Percentiles rank a stretch among this genome's conserved stretches.
These are phyloP conservation scores for Iphiclides podalirius DNA, from an alignment of 2,888 invertebrate genomes.

Conservation along the genomic window DNA sequence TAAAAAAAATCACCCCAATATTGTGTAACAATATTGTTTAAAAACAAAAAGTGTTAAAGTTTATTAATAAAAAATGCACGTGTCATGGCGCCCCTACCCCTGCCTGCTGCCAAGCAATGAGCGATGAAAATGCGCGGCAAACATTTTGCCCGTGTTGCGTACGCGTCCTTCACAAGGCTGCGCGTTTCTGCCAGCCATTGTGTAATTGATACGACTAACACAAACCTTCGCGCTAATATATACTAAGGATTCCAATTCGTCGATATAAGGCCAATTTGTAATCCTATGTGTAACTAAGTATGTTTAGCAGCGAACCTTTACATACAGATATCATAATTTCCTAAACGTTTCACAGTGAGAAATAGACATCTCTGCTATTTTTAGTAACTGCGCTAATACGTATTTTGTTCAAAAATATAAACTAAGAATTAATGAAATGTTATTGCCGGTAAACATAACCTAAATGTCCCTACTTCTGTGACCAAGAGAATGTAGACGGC, in stretches of 20 bases:
- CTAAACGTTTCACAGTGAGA: no score
- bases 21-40: no score
- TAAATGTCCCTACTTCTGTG: constrained; percentile 1
- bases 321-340: no score
- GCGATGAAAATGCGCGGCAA: constrained; percentile 46
- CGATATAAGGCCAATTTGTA: constrained; percentile 10
- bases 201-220: constrained; percentile 18
- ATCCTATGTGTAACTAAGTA: background rate
- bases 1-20: no score
- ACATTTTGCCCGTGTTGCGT: constrained; percentile 52
- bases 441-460: no score
- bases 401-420: no score
- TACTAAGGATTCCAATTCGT: background rate
- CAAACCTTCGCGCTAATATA: constrained; percentile 14
- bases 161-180: constrained; percentile 71
- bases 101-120: constrained; percentile 20
- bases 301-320: no score
- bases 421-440: no score
- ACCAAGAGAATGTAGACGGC: background rate
- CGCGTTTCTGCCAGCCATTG: constrained; percentile 50
- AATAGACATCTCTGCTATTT: no score
- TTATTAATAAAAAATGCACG: no score
- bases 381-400: no score
- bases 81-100: constrained; percentile 2
- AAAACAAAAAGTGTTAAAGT: no score